Evolutionary conservation across 1,140 invertebrate species (phyloP), one percentile per base, ranked within the genome.

Genomic region (Aradophagus sp.): DNA sequence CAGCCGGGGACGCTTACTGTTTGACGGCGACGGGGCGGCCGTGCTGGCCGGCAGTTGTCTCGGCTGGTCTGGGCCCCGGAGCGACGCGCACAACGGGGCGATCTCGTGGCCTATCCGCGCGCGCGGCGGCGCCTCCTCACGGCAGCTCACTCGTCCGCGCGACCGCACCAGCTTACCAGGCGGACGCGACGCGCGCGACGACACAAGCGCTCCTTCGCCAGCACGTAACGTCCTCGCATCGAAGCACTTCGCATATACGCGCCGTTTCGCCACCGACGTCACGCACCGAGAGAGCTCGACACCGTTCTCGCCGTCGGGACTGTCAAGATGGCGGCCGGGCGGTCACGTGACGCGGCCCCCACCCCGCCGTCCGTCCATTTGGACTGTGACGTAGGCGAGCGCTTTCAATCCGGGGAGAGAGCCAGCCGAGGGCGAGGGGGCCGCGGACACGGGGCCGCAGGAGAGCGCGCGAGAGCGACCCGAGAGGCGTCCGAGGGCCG

Each of bases 211-310:
- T 59, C 44, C 61, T 42, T 36, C 20, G 20, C 20, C 8, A 5
- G 20, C 31, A 58, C 23, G 63, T 41, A 77, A 56, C 26, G 69
- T 73, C 71, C 34, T 76, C 50, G 52, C 74, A 75, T 74, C 42
- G 56, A 71, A 75, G 65, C 75, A 73, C 45, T 70, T 77, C 73
- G 78, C 75, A 73, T 78, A 78, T 78, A 80, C 76, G 73, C 75
- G 74, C 63, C 79, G 80, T 84, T 84, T 82, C 77, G 77, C 81
- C 71, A 65, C 67, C 79, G 79, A 84, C 80, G 82, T 84, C 81
- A 84, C 77, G 72, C 71, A 78, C 75, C 73, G 8, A 17, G 41
- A n/a, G 53, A 58, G 59, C 68, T 59, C 53, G 59, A 67, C 76
- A 72, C 73, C 73, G 76, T 80, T 76, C 65, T 50, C 69, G 74